These are phyloP conservation scores for chimpanzee (Pan troglodytes) DNA, from an alignment of 2,113 vertebrate species.

Conservation along the genomic window DNA sequence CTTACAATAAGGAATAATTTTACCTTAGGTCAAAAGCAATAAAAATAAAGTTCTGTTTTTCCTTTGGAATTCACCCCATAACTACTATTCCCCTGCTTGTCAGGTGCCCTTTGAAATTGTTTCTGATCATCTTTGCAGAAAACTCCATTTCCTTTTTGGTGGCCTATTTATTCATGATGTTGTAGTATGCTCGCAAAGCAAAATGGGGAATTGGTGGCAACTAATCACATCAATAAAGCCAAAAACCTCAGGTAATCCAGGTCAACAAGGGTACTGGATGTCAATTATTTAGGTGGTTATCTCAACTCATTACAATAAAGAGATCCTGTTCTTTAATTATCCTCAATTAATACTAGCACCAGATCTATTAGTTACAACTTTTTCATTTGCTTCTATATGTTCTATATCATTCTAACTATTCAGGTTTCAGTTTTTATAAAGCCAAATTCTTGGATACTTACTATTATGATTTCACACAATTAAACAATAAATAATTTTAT, in stretches of 20 bases:
- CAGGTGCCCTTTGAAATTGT: constrained; percentile 13
- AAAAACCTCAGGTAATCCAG: constrained; percentile 59
- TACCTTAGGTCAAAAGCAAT: constrained; percentile 6
- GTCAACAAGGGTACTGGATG: constrained; percentile 16
- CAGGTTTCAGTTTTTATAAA: constrained; percentile 16
- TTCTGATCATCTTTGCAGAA: constrained; percentile 43
- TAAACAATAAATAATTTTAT: constrained; percentile 63
- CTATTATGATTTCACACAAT: constrained; percentile 46
- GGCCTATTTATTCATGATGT: background rate
- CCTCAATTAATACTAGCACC: constrained; percentile 50
- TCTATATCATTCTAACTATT: constrained; percentile 41
- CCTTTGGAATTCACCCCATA: background rate
- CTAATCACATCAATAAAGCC: constrained; percentile 59
- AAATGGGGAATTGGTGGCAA: constrained; percentile 21
- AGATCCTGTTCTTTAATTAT: constrained; percentile 48
- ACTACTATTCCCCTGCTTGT: background rate
- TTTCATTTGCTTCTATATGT: constrained; percentile 32
- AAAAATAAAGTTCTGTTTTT: constrained; percentile 27
- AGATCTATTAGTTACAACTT: constrained; percentile 43
- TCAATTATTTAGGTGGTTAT: constrained; percentile 55
- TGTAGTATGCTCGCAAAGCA: constrained; percentile 32
- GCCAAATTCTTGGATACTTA: constrained; percentile 40
- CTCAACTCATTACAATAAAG: constrained; percentile 35
- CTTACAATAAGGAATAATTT: constrained; percentile 36
- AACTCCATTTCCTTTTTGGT: background rate